These are phyloP conservation scores for Perca schrenkii DNA, from an alignment of 2,113 vertebrate genomes.

Conservation along the genomic window DNA sequence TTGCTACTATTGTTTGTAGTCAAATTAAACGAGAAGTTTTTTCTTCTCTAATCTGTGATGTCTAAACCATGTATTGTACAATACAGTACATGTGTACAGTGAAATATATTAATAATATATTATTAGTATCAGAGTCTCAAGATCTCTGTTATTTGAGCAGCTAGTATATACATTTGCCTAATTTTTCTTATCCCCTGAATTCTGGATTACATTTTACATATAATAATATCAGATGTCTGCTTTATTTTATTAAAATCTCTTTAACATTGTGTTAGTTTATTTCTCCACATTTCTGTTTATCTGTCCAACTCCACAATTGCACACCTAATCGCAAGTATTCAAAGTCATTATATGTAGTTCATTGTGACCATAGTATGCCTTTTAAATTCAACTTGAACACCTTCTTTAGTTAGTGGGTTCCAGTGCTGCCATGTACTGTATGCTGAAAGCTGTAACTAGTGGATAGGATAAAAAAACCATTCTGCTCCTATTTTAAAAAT, in stretches of 20 bases:
- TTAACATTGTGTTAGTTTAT: conserved; percentile 4
- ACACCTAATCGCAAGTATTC: not conserved
- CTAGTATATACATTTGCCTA: not conserved
- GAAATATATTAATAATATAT: not conserved
- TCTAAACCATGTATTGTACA: not conserved
- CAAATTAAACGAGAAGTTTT: not conserved
- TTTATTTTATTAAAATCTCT: not conserved
- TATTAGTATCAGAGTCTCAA: not conserved
- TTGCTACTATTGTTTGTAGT: not conserved
- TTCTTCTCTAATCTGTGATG: not conserved
- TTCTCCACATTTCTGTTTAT: not conserved
- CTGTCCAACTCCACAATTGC: not conserved
- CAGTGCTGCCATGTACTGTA: not conserved
- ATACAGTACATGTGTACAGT: not conserved
- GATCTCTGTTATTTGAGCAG: not conserved
- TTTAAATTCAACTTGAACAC: not conserved
- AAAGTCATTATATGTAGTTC: not conserved
- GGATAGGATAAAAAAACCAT: not conserved
- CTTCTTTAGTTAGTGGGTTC: no score
- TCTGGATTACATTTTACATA: not conserved
- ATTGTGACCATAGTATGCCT: not conserved
- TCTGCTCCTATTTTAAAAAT: not conserved
- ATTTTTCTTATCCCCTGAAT: not conserved
- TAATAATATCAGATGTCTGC: not conserved
- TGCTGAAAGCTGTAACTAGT: not conserved